These are phyloP conservation scores for Diloba caeruleocephala DNA, from an alignment of 2,888 invertebrate species.

Conservation along the genomic window DNA sequence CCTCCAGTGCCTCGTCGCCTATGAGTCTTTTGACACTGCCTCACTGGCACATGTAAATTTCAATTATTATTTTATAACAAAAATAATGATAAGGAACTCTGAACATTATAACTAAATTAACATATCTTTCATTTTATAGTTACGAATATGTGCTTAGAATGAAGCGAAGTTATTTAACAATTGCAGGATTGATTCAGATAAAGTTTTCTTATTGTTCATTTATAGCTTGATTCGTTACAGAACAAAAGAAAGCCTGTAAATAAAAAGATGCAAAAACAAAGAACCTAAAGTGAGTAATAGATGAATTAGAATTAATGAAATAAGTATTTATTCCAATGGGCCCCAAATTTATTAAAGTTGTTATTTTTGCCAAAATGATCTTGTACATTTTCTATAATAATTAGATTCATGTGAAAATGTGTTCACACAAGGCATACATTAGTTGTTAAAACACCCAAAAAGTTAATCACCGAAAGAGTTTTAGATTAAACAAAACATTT, in stretches of 20 bases:
- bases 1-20: no score
- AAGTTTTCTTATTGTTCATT: conserved; percentile 34
- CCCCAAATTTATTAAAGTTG: no score
- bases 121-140: conserved; percentile 29
- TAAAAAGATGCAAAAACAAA: no score
- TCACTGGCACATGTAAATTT: background rate
- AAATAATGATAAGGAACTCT: conserved; percentile 19
- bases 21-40: no score
- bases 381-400: no score
- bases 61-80: conserved; percentile 33
- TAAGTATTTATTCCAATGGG: no score
- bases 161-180: conserved; percentile 21
- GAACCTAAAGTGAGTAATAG: no score
- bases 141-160: conserved; percentile 9
- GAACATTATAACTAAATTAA: conserved; percentile 36
- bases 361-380: no score
- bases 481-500: conserved; percentile 29
- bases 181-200: conserved; percentile 29
- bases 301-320: no score
- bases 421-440: background rate
- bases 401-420: conserved; percentile 8
- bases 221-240: no score
- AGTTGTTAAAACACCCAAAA: conserved; percentile 8
- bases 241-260: no score
- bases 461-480: conserved; percentile 21